These are phyloP conservation scores for Mesembrinibis cayennensis DNA, from an alignment of 2,113 vertebrate genomes.

Conservation along the genomic window DNA sequence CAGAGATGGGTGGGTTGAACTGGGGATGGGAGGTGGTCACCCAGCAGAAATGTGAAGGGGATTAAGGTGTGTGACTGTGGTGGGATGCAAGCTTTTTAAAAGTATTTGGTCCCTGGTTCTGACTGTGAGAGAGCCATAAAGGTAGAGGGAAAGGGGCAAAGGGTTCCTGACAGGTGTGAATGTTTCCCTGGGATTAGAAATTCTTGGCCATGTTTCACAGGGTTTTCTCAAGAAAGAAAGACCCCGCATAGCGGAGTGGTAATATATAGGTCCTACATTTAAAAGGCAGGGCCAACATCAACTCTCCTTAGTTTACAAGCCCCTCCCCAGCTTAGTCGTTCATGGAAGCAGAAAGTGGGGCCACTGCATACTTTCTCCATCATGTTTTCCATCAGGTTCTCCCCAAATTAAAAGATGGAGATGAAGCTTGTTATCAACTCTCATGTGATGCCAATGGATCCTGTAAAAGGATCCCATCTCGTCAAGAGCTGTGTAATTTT, in stretches of 20 bases:
- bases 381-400: background rate
- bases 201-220: background rate
- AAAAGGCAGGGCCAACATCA: background rate
- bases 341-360: background rate
- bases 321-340: background rate
- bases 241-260: background rate
- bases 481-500: background rate
- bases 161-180: background rate
- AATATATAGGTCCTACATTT: background rate
- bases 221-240: background rate
- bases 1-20: background rate
- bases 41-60: background rate
- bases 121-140: background rate
- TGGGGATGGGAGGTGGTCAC: background rate
- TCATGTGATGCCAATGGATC: background rate
- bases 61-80: background rate
- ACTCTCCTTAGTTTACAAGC: background rate
- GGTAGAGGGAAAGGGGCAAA: background rate
- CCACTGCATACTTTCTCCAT: background rate
- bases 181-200: background rate
- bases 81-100: background rate
- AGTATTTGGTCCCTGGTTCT: background rate
- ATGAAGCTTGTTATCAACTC: background rate
- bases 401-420: background rate
- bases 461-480: background rate